A percentile compares a stretch with the other conserved stretches of the same genome.
These are phyloP conservation scores for Megaptera novaeangliae DNA, from an alignment of 2,113 vertebrate genomes.

Conservation along the genomic window DNA sequence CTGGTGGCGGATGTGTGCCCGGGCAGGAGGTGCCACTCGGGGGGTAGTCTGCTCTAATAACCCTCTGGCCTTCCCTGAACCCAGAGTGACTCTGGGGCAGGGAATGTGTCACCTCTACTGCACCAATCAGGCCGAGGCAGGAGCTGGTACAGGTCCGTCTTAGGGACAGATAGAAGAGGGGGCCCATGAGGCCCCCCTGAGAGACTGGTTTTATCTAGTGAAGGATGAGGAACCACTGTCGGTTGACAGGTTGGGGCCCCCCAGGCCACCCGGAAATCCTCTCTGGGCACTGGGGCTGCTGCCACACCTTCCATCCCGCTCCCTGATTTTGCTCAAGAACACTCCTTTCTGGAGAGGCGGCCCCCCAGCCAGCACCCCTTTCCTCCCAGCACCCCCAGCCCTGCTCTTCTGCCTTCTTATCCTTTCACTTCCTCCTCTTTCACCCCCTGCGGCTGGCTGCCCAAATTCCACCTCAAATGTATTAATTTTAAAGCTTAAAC, in stretches of 20 bases:
- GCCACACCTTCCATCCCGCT: neutral
- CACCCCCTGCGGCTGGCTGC: neutral
- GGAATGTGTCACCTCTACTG: neutral
- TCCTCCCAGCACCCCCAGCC: neutral
- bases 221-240: neutral
- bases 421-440: neutral
- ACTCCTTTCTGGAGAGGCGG: neutral
- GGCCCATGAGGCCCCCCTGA: neutral
- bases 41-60: neutral
- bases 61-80: neutral
- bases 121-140: neutral
- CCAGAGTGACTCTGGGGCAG: neutral
- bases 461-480: neutral
- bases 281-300: neutral
- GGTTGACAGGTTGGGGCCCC: neutral
- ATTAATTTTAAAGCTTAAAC: neutral
- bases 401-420: neutral
- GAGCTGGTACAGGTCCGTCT: neutral
- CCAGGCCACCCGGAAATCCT: neutral
- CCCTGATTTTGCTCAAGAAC: neutral
- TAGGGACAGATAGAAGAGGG: neutral
- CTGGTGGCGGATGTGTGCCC: too few relatives aligned
- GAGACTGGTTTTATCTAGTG: neutral
- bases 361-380: neutral
- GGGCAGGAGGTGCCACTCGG: neutral